Conservation (phyloP, 2,113 vertebrate species). For the Salvelinus namaycush region DNA sequence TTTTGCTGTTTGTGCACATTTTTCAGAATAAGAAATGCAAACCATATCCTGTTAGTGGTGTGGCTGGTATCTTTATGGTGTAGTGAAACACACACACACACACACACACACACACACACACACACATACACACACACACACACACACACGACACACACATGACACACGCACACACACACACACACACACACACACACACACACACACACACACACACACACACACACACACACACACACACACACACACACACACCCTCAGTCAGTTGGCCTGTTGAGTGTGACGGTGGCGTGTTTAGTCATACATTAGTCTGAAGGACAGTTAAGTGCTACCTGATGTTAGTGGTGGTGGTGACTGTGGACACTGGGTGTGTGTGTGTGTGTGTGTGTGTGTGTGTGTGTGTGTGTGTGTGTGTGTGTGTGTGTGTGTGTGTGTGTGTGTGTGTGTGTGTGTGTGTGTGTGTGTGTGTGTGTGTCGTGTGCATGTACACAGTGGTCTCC, state of each 20-base stretch:
- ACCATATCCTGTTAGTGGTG: constrained; percentile 80
- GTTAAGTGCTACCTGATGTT: constrained; percentile 82
- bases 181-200: neutral
- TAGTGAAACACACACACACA: constrained; percentile 24
- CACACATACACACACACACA: neutral
- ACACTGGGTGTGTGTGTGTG: too few species aligned
- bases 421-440: too few species aligned
- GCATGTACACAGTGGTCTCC: constrained; percentile 72
- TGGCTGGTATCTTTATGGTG: constrained; percentile 64
- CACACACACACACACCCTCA: neutral
- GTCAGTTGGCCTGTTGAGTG: constrained; percentile 11
- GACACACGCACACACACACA: constrained; percentile 15
- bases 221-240: neutral
- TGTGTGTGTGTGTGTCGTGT: neutral
- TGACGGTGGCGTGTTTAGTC: constrained; percentile 72
- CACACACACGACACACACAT: constrained; percentile 8
- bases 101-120: constrained; percentile 11
- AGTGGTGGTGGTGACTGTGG: constrained; percentile 46
- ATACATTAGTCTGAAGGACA: constrained; percentile 70
- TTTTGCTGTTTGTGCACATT: constrained; percentile 74
- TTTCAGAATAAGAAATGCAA: constrained; percentile 68
- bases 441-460: too few species aligned
- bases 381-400: too few species aligned
- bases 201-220: neutral
- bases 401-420: too few species aligned